Evolutionary conservation across 1,140 invertebrate species (phyloP).

Genomic region (Paracyclopina nana): DNA sequence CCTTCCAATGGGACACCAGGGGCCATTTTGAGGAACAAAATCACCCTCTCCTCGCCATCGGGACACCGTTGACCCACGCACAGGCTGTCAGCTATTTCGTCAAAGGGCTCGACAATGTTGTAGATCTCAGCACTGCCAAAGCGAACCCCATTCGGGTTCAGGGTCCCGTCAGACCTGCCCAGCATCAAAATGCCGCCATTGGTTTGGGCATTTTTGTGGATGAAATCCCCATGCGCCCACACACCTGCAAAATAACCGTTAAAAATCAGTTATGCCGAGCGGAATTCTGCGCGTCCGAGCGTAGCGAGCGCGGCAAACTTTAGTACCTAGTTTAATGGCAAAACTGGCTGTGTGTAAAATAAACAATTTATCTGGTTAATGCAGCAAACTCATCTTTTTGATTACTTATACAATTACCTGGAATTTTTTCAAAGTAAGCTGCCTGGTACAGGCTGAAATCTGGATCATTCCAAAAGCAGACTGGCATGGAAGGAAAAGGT

Average conservation of each 20-base stretch:
- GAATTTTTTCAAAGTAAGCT: constrained; percentile 33
- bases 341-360: no score
- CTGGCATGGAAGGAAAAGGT: constrained; percentile 40
- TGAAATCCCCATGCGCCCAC: constrained; percentile 37
- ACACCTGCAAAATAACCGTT: no score
- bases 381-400: no score
- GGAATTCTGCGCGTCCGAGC: no score
- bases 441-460: constrained; percentile 32
- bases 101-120: constrained; percentile 28
- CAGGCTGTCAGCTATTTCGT: constrained; percentile 31
- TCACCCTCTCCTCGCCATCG: constrained; percentile 32
- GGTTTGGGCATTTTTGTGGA: constrained; percentile 31
- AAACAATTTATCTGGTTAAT: no score
- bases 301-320: no score
- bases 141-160: constrained; percentile 40
- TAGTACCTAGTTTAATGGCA: no score
- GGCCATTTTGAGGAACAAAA: constrained; percentile 34
- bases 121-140: constrained; percentile 43
- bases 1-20: constrained; percentile 24
- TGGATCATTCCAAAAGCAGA: constrained; percentile 36
- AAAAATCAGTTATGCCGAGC: no score
- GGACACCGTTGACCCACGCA: constrained; percentile 31
- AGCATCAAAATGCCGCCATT: constrained; percentile 34
- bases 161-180: constrained; percentile 35
- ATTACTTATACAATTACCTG: no score